Evolutionary conservation across 2,113 vertebrate genomes (phyloP).

Genomic region (Hypomesus transpacificus): DNA sequence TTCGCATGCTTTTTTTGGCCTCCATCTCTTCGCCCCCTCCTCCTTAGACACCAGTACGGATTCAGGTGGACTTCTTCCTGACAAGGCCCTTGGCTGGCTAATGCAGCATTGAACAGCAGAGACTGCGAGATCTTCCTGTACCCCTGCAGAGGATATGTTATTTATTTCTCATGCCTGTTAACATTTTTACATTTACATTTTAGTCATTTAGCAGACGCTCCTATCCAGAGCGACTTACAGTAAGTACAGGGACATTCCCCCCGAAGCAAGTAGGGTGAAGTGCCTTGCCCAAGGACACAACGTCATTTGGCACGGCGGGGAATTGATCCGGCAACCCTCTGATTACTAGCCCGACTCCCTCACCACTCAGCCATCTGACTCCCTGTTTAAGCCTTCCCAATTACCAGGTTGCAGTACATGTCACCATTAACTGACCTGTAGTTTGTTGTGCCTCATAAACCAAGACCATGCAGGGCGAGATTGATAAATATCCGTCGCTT

Average conservation of each 20-base stretch:
- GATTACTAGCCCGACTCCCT: no score
- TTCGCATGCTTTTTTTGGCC: neutral
- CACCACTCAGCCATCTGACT: no score
- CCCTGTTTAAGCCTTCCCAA: neutral
- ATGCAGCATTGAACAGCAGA: slow-evolving; percentile 43
- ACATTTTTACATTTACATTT: no score
- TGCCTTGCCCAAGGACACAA: no score
- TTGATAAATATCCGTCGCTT: no score
- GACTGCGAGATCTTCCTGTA: slow-evolving; percentile 4
- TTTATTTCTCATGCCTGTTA: neutral
- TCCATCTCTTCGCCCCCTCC: neutral
- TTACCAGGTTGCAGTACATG: neutral
- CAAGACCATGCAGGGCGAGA: no score
- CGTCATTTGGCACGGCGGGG: no score
- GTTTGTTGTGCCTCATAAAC: neutral
- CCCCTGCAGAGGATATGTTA: slow-evolving; percentile 24
- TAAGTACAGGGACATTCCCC: no score
- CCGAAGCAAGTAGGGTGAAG: no score
- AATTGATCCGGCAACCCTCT: no score
- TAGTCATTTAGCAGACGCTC: no score
- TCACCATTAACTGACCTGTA: neutral
- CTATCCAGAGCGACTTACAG: no score
- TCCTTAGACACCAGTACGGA: neutral
- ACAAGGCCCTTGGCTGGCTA: neutral
- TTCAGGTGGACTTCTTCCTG: neutral